Conservation (phyloP, 2,797 vertebrate species). For the Megalops cyprinoides region DNA sequence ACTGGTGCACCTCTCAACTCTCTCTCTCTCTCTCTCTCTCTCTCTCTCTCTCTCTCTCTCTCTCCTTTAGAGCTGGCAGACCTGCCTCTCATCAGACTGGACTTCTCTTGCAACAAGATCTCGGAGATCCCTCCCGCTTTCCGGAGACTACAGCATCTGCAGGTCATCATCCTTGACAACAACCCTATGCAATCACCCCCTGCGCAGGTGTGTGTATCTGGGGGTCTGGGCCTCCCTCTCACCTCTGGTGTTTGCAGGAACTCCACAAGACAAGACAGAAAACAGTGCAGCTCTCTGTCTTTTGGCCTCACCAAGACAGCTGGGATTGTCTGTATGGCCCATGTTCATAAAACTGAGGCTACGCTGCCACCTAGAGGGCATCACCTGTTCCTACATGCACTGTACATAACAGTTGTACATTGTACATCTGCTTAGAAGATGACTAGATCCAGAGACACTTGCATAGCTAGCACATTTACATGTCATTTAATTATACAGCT, state of each 20-base stretch:
- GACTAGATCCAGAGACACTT: no score
- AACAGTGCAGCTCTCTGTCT: neutral
- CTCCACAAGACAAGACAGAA: neutral
- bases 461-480: no score
- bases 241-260: neutral
- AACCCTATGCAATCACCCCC: conserved; percentile 98
- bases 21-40: conserved; percentile 23
- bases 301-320: neutral
- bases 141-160: conserved; percentile 90
- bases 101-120: conserved; percentile 99
- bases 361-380: conserved; percentile 15
- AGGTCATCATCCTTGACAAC: conserved; percentile 94
- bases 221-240: no score
- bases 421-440: no score
- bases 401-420: neutral
- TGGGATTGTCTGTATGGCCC: neutral
- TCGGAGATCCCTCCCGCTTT: conserved; percentile 93
- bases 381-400: neutral
- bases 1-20: neutral
- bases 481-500: no score
- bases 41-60: conserved; percentile 22
- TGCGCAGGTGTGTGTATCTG: conserved; percentile 82
- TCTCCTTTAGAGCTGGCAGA: conserved; percentile 84
- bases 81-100: conserved; percentile 91
- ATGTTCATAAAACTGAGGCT: neutral